phyloP scores from a whole-genome alignment of 2,888 invertebrate species.

The Mimachlamys varia region DNA sequence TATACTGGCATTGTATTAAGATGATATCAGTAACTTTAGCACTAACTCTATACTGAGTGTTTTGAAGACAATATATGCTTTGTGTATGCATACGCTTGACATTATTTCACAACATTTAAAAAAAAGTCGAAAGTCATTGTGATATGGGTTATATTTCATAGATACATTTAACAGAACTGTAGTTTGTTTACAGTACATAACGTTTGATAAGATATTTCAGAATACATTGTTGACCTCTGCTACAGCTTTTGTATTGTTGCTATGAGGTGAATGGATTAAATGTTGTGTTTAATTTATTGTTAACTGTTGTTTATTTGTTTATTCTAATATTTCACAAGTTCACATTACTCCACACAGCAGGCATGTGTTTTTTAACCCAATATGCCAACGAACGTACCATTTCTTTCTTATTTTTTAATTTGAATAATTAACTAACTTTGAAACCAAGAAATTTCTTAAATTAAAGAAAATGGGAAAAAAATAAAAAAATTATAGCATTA shows the following conservation, averaged over 20 bases:
- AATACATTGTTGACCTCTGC: background rate
- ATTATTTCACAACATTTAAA: background rate
- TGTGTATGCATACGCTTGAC: background rate
- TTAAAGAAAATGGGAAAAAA: too few species aligned
- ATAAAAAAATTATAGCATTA: too few species aligned
- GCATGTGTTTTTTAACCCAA: background rate
- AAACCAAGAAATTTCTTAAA: too few species aligned
- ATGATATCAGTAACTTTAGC: too few species aligned
- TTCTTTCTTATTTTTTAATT: background rate
- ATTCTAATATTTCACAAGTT: background rate
- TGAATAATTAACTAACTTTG: too few species aligned
- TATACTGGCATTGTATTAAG: background rate
- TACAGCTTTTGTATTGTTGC: background rate
- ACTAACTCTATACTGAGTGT: too few species aligned
- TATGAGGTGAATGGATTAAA: background rate
- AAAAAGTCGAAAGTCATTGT: background rate
- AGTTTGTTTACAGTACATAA: background rate
- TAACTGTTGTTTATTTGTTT: background rate
- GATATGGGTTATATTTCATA: background rate
- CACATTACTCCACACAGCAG: background rate
- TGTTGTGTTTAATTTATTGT: background rate
- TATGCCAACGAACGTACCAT: background rate
- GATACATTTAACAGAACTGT: background rate
- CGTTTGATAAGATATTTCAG: background rate
- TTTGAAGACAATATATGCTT: background rate